Conservation (phyloP, 1,140 invertebrate species). For the Armadillidium nasatum region DNA sequence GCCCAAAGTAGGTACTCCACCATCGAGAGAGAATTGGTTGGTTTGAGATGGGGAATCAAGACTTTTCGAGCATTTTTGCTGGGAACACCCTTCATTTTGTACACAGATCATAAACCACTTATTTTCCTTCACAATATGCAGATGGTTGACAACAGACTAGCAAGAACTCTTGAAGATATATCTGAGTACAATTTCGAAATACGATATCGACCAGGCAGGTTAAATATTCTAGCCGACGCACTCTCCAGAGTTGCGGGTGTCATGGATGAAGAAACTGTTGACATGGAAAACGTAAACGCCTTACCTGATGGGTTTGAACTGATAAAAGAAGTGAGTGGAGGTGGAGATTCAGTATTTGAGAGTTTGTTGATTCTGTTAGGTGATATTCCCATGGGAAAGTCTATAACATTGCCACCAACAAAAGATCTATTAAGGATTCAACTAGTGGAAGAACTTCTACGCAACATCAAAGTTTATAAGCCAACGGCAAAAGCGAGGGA, state of each 20-base stretch:
- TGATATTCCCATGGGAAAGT: not conserved
- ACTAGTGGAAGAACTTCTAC: not conserved
- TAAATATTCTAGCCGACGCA: constrained; percentile 1
- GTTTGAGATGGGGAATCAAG: not conserved
- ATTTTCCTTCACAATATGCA: constrained; percentile 16
- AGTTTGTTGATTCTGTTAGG: not conserved
- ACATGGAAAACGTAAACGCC: no score
- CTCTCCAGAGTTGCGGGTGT: no score
- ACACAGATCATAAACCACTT: constrained; percentile 5
- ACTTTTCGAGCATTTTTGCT: constrained; percentile 8
- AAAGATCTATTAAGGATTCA: not conserved
- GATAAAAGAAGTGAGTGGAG: not conserved
- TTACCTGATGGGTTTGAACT: no score
- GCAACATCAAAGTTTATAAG: not conserved
- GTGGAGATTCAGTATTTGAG: not conserved
- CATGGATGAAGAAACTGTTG: no score
- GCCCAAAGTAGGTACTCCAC: not conserved
- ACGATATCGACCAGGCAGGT: not conserved
- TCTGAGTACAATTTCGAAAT: not conserved
- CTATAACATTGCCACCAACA: not conserved
- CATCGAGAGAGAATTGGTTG: constrained; percentile 7
- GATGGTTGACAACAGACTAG: not conserved
- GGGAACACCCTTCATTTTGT: not conserved
- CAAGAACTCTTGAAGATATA: constrained; percentile 17
- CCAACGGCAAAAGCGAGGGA: not conserved